phyloP scores from a whole-genome alignment of 2,797 vertebrate genomes.

The Pempheris klunzingeri region DNA sequence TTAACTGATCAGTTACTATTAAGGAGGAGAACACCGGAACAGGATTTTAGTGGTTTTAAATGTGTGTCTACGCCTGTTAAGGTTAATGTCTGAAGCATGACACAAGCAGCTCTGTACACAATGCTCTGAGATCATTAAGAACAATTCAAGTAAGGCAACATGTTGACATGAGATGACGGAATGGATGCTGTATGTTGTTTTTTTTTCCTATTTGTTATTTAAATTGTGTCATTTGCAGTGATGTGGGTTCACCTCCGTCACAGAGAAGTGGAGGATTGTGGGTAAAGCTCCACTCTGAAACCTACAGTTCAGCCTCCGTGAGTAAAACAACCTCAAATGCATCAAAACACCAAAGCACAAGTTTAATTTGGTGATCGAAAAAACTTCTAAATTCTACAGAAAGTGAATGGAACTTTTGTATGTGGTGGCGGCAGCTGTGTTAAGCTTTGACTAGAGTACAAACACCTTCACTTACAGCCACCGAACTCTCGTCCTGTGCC shows the following conservation, averaged over 20 bases:
- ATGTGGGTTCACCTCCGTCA: conserved; percentile 21
- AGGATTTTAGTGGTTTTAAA: conserved; percentile 50
- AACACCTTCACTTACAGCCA: conserved; percentile 7
- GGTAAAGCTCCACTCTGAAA: conserved; percentile 36
- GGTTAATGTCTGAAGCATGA: conserved; percentile 59
- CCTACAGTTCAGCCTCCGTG: conserved; percentile 14
- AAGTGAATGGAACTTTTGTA: conserved; percentile 16
- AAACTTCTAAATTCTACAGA: conserved; percentile 22
- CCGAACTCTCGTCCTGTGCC: neutral
- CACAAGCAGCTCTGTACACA: conserved; percentile 68
- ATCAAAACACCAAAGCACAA: conserved; percentile 29
- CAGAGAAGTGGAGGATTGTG: conserved; percentile 32
- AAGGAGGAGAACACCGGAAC: conserved; percentile 34
- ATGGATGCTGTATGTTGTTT: conserved; percentile 57
- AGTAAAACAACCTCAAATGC: conserved; percentile 30
- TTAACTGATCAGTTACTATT: conserved; percentile 24
- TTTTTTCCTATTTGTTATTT: conserved; percentile 21
- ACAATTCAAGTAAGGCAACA: conserved; percentile 84
- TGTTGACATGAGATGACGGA: conserved; percentile 72
- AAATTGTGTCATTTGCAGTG: conserved; percentile 54
- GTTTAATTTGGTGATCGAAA: conserved; percentile 9
- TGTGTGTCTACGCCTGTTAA: conserved; percentile 8
- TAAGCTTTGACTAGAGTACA: conserved; percentile 9
- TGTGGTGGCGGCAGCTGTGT: conserved; percentile 25
- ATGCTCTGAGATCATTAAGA: conserved; percentile 64